Base-by-base conservation (phyloP, 2,113 vertebrate genomes). In the Trichechus manatus region DNA sequence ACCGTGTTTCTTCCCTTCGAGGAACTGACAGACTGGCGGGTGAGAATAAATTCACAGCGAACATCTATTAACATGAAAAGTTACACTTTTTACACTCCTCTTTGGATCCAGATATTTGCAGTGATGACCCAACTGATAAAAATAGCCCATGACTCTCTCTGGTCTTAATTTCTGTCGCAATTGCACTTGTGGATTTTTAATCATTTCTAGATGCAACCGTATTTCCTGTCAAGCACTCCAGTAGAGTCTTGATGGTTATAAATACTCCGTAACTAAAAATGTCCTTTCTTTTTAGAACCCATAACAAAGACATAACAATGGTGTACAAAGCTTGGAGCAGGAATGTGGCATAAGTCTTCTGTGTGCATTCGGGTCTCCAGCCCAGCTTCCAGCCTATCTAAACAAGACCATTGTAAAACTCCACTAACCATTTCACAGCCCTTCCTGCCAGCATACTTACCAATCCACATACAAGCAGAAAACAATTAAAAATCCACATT, bases 221-320 rank as follows among this genome's bases (percentile, higher is more conserved):
- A 53, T 61, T 87, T 89, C 42, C 89, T 83, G n/a, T 42, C 75
- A 87, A 89, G 70, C 36, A 78, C 89, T 93, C 10, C 53, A 77
- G 22, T 77, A 74, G 29, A 33, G 31, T 92, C 39, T 56, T 95
- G 88, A 90, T 82, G 50, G 50, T 86, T 89, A 87, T 29, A 87
- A 97, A 87, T 68, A 70, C 15, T 44, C 44, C 78, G 9, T 86
- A 87, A 80, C 47, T 78, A 84, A 93, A 93, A 84, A 42, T 86
- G 81, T 23, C 25, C 63, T 77, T 96, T 85, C 72, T 87, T 91
- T 66, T 61, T 66, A 70, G 64, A 90, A 63, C 87, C 14, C 4
- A 31, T 82, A 79, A 64, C 77, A 96, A 93, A 92, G 89, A 56
- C 42, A 90, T 75, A 4, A 75, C 31, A 90, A 2, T 39, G 27